These are phyloP conservation scores for Andricus curvator DNA, from an alignment of 2,888 invertebrate species.

Conservation along the genomic window DNA sequence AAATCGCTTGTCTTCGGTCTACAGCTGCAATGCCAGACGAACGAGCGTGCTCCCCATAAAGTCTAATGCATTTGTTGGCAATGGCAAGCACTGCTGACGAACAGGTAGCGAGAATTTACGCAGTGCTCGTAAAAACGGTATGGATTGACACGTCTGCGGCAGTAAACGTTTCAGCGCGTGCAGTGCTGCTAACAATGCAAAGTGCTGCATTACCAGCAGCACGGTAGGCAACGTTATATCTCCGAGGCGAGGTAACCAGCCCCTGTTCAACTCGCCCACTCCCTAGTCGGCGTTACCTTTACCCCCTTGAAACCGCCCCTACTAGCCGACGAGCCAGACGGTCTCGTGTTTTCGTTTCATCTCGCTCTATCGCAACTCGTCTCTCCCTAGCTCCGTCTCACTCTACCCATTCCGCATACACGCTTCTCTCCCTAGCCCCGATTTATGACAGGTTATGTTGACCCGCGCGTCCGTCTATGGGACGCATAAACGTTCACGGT, in stretches of 20 bases:
- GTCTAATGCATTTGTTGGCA: constrained; percentile 73
- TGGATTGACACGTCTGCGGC: constrained; percentile 74
- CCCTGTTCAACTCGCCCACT: not conserved
- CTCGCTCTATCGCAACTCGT: constrained; percentile 27
- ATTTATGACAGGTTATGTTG: constrained; percentile 55
- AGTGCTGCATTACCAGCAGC: constrained; percentile 66
- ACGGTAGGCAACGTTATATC: constrained; percentile 44
- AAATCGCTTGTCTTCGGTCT: constrained; percentile 67
- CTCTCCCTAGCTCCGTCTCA: constrained; percentile 6
- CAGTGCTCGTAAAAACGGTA: constrained; percentile 71
- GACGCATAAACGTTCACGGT: constrained; percentile 42
- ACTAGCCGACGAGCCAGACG: constrained; percentile 27
- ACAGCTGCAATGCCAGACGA: constrained; percentile 62
- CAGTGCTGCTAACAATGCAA: constrained; percentile 65
- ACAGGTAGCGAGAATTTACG: constrained; percentile 66
- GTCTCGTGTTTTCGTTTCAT: constrained; percentile 33
- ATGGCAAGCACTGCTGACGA: constrained; percentile 57
- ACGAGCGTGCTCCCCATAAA: constrained; percentile 70
- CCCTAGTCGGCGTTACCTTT: constrained; percentile 1
- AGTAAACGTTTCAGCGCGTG: constrained; percentile 65
- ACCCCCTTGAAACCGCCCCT: not conserved
- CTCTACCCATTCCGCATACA: constrained; percentile 16
- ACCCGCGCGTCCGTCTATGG: constrained; percentile 51
- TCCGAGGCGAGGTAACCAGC: constrained; percentile 25
- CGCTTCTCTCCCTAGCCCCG: constrained; percentile 31